Conservation (phyloP, 2,888 invertebrate genomes). For the Apodemia hepburni region DNA sequence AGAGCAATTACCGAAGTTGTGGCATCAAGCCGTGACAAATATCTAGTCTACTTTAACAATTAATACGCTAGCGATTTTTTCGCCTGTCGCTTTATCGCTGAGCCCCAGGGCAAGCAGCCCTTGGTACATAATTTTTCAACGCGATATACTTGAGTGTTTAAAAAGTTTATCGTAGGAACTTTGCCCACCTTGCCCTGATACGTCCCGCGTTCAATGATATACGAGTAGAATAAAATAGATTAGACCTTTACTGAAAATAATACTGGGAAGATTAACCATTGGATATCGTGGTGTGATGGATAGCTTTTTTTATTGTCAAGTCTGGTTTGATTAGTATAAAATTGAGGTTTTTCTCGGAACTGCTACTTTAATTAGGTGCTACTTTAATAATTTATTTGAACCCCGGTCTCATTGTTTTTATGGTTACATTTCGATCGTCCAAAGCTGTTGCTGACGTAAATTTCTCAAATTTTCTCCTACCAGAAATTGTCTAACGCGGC, state of each 20-base stretch:
- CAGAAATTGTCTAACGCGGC: too few relatives aligned
- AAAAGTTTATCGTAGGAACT: slow-evolving; percentile 74
- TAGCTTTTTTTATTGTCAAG: not conserved
- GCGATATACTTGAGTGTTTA: slow-evolving; percentile 76
- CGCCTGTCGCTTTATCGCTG: slow-evolving; percentile 54
- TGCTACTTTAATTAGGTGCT: too few relatives aligned
- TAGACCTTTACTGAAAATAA: not conserved
- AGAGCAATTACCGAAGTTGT: slow-evolving; percentile 71
- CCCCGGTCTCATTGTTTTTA: too few relatives aligned
- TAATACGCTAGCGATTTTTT: slow-evolving; percentile 70
- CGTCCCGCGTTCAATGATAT: not conserved
- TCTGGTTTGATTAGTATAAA: not conserved
- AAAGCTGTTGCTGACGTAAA: too few relatives aligned
- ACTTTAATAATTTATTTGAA: too few relatives aligned
- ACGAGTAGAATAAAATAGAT: not conserved
- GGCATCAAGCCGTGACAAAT: slow-evolving; percentile 60
- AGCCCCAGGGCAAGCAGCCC: slow-evolving; percentile 61
- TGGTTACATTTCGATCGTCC: too few relatives aligned
- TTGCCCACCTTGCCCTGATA: slow-evolving; percentile 61
- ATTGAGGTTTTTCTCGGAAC: too few relatives aligned
- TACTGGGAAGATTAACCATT: too few relatives aligned
- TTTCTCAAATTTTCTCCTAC: too few relatives aligned
- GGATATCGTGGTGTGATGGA: too few relatives aligned
- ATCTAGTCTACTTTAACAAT: slow-evolving; percentile 60
- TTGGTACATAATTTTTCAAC: slow-evolving; percentile 77